Base-by-base conservation (phyloP, 2,113 vertebrate species). In the Condylura cristata region DNA sequence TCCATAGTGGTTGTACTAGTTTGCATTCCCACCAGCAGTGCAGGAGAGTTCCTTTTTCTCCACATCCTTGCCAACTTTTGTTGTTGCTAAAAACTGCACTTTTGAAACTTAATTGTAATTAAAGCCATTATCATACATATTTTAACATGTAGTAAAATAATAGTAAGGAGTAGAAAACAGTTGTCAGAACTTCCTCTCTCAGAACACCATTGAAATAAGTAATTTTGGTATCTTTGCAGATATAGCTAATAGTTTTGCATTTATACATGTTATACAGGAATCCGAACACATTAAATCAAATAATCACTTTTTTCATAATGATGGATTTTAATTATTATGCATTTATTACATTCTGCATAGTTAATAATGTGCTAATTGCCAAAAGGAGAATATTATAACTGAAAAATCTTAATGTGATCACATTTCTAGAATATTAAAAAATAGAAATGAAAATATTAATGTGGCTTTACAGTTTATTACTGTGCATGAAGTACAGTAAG, bases 281-380 rank as follows among this genome's bases (percentile, higher is more conserved):
- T 88, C 56, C 72, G 72, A 86, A 72, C 18, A 76, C 30, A 85
- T 84, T 95, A 92, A 66, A 89, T 94, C 58, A 87, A 92, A 90
- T 70, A 85, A 86, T 82, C n/a, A 89, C 41, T 82, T 89, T 82
- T 79, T 46, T 89, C 93, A 68, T 28, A 89, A 83, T 96, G 58
- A 93, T 92, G 30, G 24, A 92, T 94, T 98, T 75, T 56, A 95
- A 95, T 97, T 98, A 97, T 48, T 94, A 87, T 96, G 58, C 30
- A 75, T 1, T 97, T 97, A 86, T 90, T 97, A 58, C 12, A 81
- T 96, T 97, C 87, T 70, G 41, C 65, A 72, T 94, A 70, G n/a
- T 91, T 96, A 96, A 96, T 93, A 96, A 94, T 18, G 28, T 94
- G 41, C 86, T 46, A 60, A n/a, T 97, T 97, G 51, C 81, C 72